phyloP scores from a whole-genome alignment of 2,888 invertebrate genomes.

The Chymomyza procnemis region DNA sequence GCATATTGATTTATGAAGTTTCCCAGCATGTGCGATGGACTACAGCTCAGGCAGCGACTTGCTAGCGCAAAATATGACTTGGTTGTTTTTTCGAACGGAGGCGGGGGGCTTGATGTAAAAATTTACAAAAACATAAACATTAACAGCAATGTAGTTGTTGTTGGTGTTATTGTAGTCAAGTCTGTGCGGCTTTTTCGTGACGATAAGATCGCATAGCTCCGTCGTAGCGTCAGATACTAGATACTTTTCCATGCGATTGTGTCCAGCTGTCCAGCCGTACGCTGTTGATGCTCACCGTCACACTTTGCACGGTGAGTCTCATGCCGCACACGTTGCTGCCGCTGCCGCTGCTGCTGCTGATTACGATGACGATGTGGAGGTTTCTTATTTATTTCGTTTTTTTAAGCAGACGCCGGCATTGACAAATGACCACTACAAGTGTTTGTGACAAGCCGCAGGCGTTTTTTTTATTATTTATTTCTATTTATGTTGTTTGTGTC shows the following conservation, averaged over 20 bases:
- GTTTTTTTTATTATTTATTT: constrained; percentile 53
- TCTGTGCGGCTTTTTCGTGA: too few species aligned
- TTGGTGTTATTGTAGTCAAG: constrained; percentile 2
- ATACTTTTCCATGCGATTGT: background rate
- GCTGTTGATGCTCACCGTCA: background rate
- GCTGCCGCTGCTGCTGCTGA: constrained; percentile 63
- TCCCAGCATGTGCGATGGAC: background rate
- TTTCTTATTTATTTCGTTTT: constrained; percentile 11
- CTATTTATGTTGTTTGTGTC: constrained; percentile 47
- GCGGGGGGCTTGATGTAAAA: background rate
- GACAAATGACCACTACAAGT: constrained; percentile 78
- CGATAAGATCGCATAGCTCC: background rate
- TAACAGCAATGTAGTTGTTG: background rate
- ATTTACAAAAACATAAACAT: constrained; percentile 29
- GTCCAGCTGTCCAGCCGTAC: background rate
- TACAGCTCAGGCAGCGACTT: background rate
- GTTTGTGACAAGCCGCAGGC: constrained; percentile 78
- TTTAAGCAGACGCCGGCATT: constrained; percentile 57
- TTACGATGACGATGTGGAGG: constrained; percentile 63
- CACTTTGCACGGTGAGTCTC: constrained; percentile 27
- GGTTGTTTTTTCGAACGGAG: too few species aligned
- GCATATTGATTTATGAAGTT: constrained; percentile 63
- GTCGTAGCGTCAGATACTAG: background rate
- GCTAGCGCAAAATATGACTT: constrained; percentile 15
- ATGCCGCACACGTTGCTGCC: constrained; percentile 63